Conservation (phyloP, 2,888 invertebrate species). For the Cosmia pyralina region DNA sequence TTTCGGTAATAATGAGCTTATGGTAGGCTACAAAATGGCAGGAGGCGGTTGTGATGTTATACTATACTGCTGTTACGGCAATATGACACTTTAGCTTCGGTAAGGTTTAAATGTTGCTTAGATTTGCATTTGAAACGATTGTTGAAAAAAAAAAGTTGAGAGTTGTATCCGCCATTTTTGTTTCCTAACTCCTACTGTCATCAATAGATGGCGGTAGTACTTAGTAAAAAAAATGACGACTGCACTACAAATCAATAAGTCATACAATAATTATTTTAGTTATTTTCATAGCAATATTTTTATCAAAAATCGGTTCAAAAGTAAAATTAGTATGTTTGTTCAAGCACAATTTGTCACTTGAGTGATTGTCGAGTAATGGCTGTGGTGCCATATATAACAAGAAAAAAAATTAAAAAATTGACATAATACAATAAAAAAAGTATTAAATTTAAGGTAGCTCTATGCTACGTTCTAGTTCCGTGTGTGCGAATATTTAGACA, state of each 20-base stretch:
- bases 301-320: slow-evolving; percentile 59
- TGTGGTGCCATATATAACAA: slow-evolving; percentile 86
- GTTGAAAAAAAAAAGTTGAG: slow-evolving; percentile 7
- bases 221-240: neutral
- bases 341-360: slow-evolving; percentile 79
- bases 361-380: slow-evolving; percentile 82
- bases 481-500: slow-evolving; percentile 68
- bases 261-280: slow-evolving; percentile 17
- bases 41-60: slow-evolving; percentile 82
- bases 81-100: slow-evolving; percentile 73
- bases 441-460: slow-evolving; percentile 86
- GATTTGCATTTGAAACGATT: slow-evolving; percentile 69
- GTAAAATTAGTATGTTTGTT: slow-evolving; percentile 69
- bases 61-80: slow-evolving; percentile 73
- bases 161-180: neutral
- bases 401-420: slow-evolving; percentile 85
- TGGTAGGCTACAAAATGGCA: slow-evolving; percentile 73
- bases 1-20: slow-evolving; percentile 78
- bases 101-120: slow-evolving; percentile 72
- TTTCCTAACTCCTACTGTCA: neutral
- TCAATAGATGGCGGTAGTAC: slow-evolving; percentile 39
- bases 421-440: slow-evolving; percentile 89
- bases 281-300: slow-evolving; percentile 23
- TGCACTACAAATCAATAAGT: slow-evolving; percentile 1
- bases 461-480: slow-evolving; percentile 72